These are phyloP conservation scores for Mus minutoides DNA, from an alignment of 2,797 vertebrate species.

Conservation along the genomic window DNA sequence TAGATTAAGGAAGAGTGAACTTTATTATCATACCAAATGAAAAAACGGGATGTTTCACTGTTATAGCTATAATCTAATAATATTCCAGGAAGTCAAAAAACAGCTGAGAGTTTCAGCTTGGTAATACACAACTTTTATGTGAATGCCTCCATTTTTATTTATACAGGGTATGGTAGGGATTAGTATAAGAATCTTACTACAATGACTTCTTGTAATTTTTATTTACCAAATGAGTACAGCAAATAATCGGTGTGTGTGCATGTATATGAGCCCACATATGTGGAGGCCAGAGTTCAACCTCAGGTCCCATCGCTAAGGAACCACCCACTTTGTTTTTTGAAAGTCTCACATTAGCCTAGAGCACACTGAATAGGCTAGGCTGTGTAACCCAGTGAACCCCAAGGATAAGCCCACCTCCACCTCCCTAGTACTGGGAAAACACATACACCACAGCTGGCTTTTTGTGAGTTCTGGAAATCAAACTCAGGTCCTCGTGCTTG, in stretches of 20 bases:
- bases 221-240: neutral
- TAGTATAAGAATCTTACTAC: neutral
- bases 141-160: neutral
- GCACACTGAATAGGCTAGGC: neutral
- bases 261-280: neutral
- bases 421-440: neutral
- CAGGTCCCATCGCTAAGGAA: neutral
- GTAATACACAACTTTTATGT: neutral
- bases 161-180: neutral
- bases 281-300: neutral
- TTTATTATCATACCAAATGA: neutral
- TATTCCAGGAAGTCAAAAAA: neutral
- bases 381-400: neutral
- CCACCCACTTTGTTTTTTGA: neutral
- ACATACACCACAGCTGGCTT: neutral
- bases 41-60: neutral
- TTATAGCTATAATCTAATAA: neutral
- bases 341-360: neutral
- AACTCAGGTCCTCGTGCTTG: neutral
- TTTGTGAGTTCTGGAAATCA: neutral
- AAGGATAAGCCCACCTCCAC: neutral
- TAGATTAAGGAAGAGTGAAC: neutral
- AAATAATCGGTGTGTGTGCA: neutral
- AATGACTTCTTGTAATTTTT: neutral
- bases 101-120: neutral